These are phyloP conservation scores for Pseudorhombus dupliciocellatus DNA, from an alignment of 2,113 vertebrate species.

Conservation along the genomic window DNA sequence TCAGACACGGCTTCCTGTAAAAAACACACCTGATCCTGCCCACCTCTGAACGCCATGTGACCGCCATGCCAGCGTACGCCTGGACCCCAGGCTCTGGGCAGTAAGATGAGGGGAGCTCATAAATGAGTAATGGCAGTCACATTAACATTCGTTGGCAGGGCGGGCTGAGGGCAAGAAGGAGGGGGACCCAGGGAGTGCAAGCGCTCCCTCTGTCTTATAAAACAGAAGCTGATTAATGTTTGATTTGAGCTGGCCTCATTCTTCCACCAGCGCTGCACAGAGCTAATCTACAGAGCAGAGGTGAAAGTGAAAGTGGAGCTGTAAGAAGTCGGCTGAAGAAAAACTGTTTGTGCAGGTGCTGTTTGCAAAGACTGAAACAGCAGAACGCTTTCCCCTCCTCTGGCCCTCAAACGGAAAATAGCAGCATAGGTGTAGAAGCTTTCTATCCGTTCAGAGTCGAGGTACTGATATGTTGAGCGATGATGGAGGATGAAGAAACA, in stretches of 20 bases:
- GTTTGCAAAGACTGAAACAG: slow-evolving; percentile 55
- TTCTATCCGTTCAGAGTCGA: slow-evolving; percentile 44
- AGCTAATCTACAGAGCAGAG: slow-evolving; percentile 61
- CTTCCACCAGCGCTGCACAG: slow-evolving; percentile 40
- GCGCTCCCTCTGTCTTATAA: slow-evolving; percentile 67
- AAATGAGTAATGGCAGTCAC: slow-evolving; percentile 75
- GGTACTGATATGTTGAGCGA: slow-evolving; percentile 10
- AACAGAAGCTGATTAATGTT: slow-evolving; percentile 79
- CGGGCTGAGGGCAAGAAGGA: slow-evolving; percentile 58
- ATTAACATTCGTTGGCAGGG: slow-evolving; percentile 75
- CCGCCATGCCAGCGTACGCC: slow-evolving; percentile 28
- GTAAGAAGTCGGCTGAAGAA: slow-evolving; percentile 37
- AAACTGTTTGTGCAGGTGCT: slow-evolving; percentile 61
- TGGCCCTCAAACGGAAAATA: slow-evolving; percentile 37
- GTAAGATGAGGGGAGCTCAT: slow-evolving; percentile 60
- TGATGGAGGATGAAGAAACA: slow-evolving; percentile 7
- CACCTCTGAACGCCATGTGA: slow-evolving; percentile 23
- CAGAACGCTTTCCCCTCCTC: slow-evolving; percentile 35
- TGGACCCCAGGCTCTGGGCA: slow-evolving; percentile 53
- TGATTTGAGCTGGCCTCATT: slow-evolving; percentile 74
- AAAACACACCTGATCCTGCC: slow-evolving; percentile 33
- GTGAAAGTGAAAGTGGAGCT: slow-evolving; percentile 44
- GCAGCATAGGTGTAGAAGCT: slow-evolving; percentile 22
- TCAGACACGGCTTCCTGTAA: slow-evolving; percentile 16
- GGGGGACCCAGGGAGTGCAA: slow-evolving; percentile 40